Conservation (phyloP, 2,797 vertebrate species). For the Lepilemur ruficaudatus region DNA sequence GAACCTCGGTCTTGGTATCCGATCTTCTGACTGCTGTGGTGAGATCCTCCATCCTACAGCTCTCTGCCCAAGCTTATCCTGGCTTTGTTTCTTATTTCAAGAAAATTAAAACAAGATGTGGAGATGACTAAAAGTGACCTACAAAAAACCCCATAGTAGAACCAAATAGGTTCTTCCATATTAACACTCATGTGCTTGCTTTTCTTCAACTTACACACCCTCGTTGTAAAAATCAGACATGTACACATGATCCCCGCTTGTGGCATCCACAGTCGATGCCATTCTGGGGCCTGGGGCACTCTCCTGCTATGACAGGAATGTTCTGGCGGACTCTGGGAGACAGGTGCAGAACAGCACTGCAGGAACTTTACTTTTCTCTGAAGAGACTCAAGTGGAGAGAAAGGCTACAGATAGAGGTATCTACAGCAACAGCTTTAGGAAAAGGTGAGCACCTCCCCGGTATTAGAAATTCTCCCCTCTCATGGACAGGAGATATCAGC, state of each 20-base stretch:
- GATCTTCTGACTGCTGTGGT: background rate
- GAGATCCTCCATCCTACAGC: background rate
- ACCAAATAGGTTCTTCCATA: background rate
- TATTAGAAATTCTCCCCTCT: background rate
- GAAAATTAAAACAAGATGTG: background rate
- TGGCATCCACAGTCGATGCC: background rate
- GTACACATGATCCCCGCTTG: rapidly evolving
- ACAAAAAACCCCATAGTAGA: background rate
- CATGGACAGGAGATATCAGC: background rate
- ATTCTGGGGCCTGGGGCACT: background rate
- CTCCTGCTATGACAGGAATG: background rate
- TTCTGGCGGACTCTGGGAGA: background rate
- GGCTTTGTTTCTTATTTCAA: background rate
- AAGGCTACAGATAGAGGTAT: background rate
- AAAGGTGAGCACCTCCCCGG: background rate
- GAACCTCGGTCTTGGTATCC: background rate
- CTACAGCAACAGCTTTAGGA: background rate
- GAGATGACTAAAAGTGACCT: background rate
- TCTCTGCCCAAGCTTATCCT: background rate
- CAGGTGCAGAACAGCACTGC: rapidly evolving
- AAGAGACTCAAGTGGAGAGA: background rate
- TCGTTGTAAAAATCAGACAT: background rate
- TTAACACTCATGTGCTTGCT: background rate
- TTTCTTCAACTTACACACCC: background rate
- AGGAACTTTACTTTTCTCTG: background rate